A percentile compares a stretch with the other conserved stretches of the same genome.
Evolutionary conservation across 2,888 invertebrate genomes (phyloP).

Genomic region (Carterocephalus palaemon): DNA sequence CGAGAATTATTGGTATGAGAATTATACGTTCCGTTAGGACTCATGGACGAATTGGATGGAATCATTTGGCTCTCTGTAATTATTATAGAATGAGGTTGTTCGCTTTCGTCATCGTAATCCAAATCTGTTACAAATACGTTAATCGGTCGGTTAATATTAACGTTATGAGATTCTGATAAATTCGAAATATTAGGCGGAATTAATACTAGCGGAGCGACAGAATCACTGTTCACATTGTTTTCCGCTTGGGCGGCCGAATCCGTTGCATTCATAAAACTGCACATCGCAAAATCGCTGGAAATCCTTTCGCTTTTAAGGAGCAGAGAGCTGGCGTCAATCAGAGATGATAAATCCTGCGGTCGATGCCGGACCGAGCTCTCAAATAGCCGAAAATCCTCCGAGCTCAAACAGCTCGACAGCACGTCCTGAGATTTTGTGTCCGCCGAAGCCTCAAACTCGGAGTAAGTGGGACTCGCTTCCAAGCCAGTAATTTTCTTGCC

Average conservation of each 20-base stretch:
- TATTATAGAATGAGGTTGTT: slow-evolving; percentile 71
- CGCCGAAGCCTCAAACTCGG: slow-evolving; percentile 59
- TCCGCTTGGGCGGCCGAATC: slow-evolving; percentile 42
- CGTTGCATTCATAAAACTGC: slow-evolving; percentile 31
- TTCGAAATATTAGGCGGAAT: slow-evolving; percentile 55
- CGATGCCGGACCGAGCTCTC: slow-evolving; percentile 51
- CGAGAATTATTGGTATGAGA: slow-evolving; percentile 45
- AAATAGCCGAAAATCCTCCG: slow-evolving; percentile 58
- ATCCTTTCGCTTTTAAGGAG: slow-evolving; percentile 54
- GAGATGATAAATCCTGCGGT: slow-evolving; percentile 60
- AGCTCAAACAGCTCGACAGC: slow-evolving; percentile 45
- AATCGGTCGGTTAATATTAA: slow-evolving; percentile 46
- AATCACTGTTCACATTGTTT: slow-evolving; percentile 32
- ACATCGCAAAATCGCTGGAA: slow-evolving; percentile 46
- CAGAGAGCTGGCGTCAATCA: slow-evolving; percentile 54
- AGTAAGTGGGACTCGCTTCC: slow-evolving; percentile 50
- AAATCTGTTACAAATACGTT: slow-evolving; percentile 53
- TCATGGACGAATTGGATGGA: slow-evolving; percentile 40
- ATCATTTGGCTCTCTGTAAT: slow-evolving; percentile 60
- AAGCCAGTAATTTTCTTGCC: too few species aligned
- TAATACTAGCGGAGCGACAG: slow-evolving; percentile 41
- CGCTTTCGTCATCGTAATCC: slow-evolving; percentile 61
- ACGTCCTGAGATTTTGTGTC: slow-evolving; percentile 53
- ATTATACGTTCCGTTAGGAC: slow-evolving; percentile 47
- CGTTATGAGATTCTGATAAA: slow-evolving; percentile 62